These are phyloP conservation scores for Steinernema feltiae DNA, from an alignment of 1,140 invertebrate species.

Conservation along the genomic window DNA sequence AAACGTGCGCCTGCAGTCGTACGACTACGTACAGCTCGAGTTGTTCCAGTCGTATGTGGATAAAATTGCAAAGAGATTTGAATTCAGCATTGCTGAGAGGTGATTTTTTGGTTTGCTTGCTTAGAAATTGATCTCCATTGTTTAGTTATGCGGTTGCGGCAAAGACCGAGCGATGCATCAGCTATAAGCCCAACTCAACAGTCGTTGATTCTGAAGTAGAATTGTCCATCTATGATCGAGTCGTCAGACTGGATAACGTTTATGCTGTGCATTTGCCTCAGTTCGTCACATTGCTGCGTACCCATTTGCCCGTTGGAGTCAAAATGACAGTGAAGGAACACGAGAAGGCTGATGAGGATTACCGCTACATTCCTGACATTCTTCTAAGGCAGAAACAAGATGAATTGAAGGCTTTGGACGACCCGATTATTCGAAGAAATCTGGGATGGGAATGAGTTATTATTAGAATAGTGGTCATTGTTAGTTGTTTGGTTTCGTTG, in stretches of 20 bases:
- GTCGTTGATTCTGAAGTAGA: slow-evolving; percentile 44
- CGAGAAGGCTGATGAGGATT: slow-evolving; percentile 49
- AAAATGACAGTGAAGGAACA: slow-evolving; percentile 53
- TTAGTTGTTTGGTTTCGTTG: background rate
- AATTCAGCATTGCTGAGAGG: slow-evolving; percentile 51
- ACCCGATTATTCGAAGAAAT: slow-evolving; percentile 44
- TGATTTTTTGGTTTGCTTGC: slow-evolving; percentile 17
- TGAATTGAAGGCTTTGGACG: slow-evolving; percentile 52
- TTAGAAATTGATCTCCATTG: slow-evolving; percentile 24
- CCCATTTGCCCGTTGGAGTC: slow-evolving; percentile 50
- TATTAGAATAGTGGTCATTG: slow-evolving; percentile 3
- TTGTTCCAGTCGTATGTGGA: slow-evolving; percentile 51
- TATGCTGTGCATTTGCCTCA: slow-evolving; percentile 46
- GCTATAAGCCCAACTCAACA: slow-evolving; percentile 47
- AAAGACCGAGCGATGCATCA: slow-evolving; percentile 39
- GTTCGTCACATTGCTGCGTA: slow-evolving; percentile 43
- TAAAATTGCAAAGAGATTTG: slow-evolving; percentile 44
- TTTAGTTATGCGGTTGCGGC: slow-evolving; percentile 53
- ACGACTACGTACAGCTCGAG: slow-evolving; percentile 47
- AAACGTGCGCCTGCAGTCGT: slow-evolving; percentile 49
- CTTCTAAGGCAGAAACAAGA: slow-evolving; percentile 49
- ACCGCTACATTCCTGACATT: slow-evolving; percentile 54
- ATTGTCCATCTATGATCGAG: slow-evolving; percentile 46
- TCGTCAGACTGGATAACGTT: slow-evolving; percentile 44
- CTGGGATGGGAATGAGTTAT: slow-evolving; percentile 51